phyloP scores from a whole-genome alignment of 2,113 vertebrate genomes.

The Genyomyrus donnyi region DNA sequence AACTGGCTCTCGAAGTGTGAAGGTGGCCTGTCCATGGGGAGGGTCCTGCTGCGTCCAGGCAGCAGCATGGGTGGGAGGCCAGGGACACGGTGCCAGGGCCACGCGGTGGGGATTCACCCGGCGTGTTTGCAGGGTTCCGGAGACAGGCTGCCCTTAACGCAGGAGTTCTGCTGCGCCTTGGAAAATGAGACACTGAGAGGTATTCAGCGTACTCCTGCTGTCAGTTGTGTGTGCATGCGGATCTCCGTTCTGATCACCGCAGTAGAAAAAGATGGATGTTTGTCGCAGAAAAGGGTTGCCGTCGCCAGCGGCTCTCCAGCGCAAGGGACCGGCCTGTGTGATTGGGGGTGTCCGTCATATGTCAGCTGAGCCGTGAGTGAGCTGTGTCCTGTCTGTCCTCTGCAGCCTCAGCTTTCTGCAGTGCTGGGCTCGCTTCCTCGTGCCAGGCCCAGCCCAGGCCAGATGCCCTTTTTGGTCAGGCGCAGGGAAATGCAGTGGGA shows the following conservation, averaged over 20 bases:
- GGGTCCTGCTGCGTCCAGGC: background rate
- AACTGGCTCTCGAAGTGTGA: background rate
- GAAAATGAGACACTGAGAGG: background rate
- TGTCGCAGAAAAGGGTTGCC: background rate
- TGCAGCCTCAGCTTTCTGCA: background rate
- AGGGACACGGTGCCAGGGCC: background rate
- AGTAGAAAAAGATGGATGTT: background rate
- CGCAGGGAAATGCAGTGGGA: background rate
- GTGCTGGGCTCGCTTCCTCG: background rate
- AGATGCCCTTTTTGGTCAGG: background rate
- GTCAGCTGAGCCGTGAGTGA: background rate
- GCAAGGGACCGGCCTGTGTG: background rate
- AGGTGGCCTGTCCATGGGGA: background rate
- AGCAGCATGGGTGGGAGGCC: background rate
- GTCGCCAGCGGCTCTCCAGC: background rate
- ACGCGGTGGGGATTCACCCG: background rate
- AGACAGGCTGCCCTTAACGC: background rate
- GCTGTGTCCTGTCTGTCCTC: background rate
- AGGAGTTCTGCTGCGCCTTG: background rate
- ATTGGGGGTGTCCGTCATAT: background rate
- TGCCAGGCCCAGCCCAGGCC: background rate
- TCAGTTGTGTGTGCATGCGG: background rate
- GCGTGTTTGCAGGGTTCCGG: background rate
- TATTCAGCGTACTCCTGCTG: background rate
- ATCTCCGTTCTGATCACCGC: background rate